These are phyloP conservation scores for Parus major DNA, from an alignment of 2,113 vertebrate species.

Conservation along the genomic window DNA sequence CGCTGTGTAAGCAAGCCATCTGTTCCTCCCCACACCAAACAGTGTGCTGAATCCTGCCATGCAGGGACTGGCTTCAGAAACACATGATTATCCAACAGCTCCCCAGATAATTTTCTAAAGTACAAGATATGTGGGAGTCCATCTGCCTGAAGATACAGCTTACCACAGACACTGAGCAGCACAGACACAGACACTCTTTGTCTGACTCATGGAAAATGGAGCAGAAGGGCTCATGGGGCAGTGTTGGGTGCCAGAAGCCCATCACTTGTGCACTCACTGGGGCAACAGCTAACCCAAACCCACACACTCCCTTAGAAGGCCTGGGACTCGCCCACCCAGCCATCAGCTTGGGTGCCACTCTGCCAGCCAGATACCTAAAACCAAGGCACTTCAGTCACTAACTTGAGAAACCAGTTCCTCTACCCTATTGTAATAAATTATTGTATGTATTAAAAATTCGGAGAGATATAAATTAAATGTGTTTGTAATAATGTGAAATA, in stretches of 20 bases:
- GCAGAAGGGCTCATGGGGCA: not conserved
- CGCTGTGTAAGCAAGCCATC: not conserved
- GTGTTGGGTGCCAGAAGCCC: rapidly evolving
- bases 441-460: no score
- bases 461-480: no score
- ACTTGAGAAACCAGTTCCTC: not conserved
- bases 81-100: not conserved
- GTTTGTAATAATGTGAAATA: no score
- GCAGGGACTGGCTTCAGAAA: not conserved
- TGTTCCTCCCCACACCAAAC: not conserved
- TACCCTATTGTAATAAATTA: no score
- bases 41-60: not conserved
- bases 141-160: not conserved
- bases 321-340: not conserved
- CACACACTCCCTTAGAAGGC: not conserved
- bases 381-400: rapidly evolving
- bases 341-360: no score
- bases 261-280: rapidly evolving
- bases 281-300: not conserved
- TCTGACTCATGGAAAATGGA: not conserved
- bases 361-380: not conserved
- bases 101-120: not conserved
- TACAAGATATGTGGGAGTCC: not conserved
- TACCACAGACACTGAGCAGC: not conserved
- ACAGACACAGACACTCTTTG: no score